Evolutionary conservation across 2,888 invertebrate genomes (phyloP).

Genomic region (Drosophila nr. medialis): DNA sequence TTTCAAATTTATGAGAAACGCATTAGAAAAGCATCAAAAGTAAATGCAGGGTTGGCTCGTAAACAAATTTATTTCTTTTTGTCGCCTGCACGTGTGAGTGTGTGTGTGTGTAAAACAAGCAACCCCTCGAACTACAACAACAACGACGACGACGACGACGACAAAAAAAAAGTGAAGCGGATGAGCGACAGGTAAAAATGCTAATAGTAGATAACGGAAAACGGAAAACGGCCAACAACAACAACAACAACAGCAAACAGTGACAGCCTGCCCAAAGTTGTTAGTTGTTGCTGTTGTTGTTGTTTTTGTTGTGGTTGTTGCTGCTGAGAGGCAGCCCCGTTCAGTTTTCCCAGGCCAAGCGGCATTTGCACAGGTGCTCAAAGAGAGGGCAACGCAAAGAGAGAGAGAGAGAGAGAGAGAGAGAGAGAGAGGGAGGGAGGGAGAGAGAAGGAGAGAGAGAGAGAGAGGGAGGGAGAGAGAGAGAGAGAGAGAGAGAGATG

Average conservation of each 20-base stretch:
- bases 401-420: background rate
- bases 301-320: constrained; percentile 11
- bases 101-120: constrained; percentile 18
- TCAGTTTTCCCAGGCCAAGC: constrained; percentile 54
- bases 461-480: background rate
- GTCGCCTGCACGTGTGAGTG: constrained; percentile 38
- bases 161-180: constrained; percentile 46
- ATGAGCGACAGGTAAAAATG: constrained; percentile 70
- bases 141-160: constrained; percentile 8
- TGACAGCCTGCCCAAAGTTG: constrained; percentile 44
- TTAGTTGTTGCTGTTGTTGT: constrained; percentile 2
- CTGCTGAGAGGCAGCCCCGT: constrained; percentile 38
- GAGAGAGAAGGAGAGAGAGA: background rate
- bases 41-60: constrained; percentile 15
- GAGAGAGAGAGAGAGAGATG: too few relatives aligned
- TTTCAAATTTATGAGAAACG: background rate
- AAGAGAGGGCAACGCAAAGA: constrained; percentile 2
- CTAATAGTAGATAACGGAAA: constrained; percentile 67
- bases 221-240: constrained; percentile 35
- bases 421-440: background rate
- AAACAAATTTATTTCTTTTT: constrained; percentile 17
- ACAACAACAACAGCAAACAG: constrained; percentile 17
- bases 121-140: constrained; percentile 45
- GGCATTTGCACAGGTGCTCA: constrained; percentile 55
- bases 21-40: constrained; percentile 4